Evolutionary conservation across 1,140 invertebrate species (phyloP).

Genomic region (Temnothorax nylanderi): DNA sequence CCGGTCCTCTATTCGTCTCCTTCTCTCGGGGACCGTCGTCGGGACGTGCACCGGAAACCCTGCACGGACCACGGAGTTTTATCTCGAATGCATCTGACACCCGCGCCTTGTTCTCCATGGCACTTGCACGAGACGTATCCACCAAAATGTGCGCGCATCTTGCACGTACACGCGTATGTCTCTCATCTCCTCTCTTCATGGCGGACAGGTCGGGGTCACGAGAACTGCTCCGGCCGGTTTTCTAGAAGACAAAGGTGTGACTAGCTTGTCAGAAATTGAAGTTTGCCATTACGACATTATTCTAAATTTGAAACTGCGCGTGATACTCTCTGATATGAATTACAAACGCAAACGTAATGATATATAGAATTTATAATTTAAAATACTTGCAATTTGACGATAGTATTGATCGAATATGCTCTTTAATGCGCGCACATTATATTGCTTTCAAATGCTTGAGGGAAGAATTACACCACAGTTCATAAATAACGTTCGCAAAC

Average conservation of each 20-base stretch:
- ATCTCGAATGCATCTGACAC: conserved; percentile 81
- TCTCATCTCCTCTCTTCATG: conserved; percentile 33
- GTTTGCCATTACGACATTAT: conserved; percentile 61
- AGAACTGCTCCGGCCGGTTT: conserved; percentile 47
- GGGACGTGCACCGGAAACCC: conserved; percentile 76
- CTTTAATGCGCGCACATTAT: background rate
- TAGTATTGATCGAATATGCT: background rate
- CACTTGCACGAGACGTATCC: conserved; percentile 35
- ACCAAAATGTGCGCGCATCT: conserved; percentile 60
- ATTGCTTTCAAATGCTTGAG: background rate
- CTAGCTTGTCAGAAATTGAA: conserved; percentile 60
- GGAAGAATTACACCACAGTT: background rate
- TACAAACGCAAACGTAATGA: background rate
- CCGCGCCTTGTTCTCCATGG: conserved; percentile 70
- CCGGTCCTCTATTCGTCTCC: conserved; percentile 24
- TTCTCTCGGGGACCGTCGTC: conserved; percentile 38
- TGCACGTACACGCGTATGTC: conserved; percentile 53
- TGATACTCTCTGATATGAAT: background rate
- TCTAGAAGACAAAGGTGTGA: conserved; percentile 46
- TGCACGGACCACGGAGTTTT: conserved; percentile 63
- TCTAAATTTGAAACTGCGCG: background rate
- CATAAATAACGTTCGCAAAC: background rate
- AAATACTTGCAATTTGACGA: background rate
- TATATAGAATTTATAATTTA: background rate
- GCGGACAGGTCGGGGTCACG: conserved; percentile 52